A percentile compares a stretch with the other conserved stretches of the same genome.
These are phyloP conservation scores for Procambarus virginalis DNA, from an alignment of 1,140 invertebrate genomes.

Conservation along the genomic window DNA sequence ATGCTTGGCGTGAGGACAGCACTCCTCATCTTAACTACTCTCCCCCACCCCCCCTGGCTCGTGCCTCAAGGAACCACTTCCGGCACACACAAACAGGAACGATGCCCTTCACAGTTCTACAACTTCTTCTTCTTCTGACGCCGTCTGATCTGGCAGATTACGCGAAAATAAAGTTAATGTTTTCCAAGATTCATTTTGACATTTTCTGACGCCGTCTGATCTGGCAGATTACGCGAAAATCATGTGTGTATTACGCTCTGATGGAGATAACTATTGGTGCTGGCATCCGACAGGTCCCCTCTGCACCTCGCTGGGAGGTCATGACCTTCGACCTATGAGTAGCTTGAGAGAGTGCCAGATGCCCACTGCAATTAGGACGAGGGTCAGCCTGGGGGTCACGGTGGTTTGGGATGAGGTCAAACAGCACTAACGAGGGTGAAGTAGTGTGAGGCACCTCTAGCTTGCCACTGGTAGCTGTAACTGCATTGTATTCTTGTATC, in stretches of 20 bases:
- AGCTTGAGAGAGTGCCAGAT: background rate
- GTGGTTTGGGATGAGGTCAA: slow-evolving; percentile 9
- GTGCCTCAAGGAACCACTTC: background rate
- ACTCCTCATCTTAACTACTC: background rate
- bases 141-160: background rate
- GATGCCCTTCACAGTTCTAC: background rate
- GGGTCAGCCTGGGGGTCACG: slow-evolving; percentile 10
- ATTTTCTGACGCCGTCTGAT: background rate
- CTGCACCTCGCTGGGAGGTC: background rate
- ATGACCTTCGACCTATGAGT: background rate
- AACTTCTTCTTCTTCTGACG: background rate
- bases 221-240: background rate
- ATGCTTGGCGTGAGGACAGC: background rate
- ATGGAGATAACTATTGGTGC: too few species aligned
- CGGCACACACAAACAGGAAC: background rate
- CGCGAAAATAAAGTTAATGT: background rate
- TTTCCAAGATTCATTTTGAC: too few species aligned
- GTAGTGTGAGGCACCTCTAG: background rate
- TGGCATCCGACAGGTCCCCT: too few species aligned
- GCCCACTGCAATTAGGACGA: background rate
- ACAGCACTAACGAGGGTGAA: slow-evolving; percentile 7
- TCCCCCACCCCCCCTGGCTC: background rate
- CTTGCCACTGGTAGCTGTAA: background rate
- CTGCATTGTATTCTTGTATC: background rate
- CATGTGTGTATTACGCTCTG: background rate